Evolutionary conservation across 1,140 invertebrate species (phyloP).

Genomic region (Drosophila arawakana): DNA sequence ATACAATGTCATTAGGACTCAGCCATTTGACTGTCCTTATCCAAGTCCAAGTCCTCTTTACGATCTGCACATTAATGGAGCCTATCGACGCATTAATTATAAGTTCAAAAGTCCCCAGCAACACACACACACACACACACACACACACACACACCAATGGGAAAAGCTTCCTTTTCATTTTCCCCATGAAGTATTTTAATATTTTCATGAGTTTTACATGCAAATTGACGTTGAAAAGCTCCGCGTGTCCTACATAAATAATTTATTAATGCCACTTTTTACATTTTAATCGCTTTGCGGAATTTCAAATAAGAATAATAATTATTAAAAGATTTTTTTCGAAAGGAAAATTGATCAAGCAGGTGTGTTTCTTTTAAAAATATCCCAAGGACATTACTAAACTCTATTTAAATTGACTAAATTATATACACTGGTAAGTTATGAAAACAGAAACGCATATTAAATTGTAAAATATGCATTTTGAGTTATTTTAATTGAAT

Average conservation of each 20-base stretch:
- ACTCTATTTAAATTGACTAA: no score
- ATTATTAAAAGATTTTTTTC: slow-evolving; percentile 8
- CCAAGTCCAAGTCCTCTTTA: slow-evolving; percentile 3
- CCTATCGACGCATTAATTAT: slow-evolving; percentile 51
- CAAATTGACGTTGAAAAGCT: slow-evolving; percentile 22
- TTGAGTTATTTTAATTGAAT: no score
- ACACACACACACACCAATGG: not conserved
- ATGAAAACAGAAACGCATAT: no score
- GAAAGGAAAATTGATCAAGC: not conserved
- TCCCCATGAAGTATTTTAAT: slow-evolving; percentile 47
- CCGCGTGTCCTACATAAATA: slow-evolving; percentile 38
- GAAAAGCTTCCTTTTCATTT: not conserved
- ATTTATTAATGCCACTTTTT: slow-evolving; percentile 65
- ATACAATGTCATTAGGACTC: not conserved
- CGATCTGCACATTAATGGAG: slow-evolving; percentile 12
- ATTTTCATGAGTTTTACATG: slow-evolving; percentile 59
- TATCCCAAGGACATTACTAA: not conserved
- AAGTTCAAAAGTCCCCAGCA: slow-evolving; percentile 48
- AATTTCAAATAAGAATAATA: slow-evolving; percentile 3
- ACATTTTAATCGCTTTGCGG: slow-evolving; percentile 54
- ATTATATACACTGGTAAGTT: no score
- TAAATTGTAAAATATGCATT: no score
- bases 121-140: not conserved
- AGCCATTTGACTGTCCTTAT: slow-evolving; percentile 4
- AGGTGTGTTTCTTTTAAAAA: not conserved